These are phyloP conservation scores for Sebastiscus albofasciatus DNA, from an alignment of 2,797 vertebrate species.

Conservation along the genomic window DNA sequence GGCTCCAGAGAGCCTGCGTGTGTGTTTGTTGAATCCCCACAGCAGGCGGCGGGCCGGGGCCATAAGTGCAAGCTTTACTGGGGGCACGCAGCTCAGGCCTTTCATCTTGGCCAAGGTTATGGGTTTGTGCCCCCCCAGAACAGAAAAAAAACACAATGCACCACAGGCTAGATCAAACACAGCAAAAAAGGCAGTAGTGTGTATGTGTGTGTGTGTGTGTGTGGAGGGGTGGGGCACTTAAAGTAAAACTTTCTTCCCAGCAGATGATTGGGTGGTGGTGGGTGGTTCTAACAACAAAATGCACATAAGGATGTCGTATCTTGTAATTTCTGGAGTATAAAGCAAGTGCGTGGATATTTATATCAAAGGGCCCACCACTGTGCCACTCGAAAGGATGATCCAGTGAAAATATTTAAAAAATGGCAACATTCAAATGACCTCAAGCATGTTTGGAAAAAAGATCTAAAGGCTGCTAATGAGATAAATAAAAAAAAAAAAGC, in stretches of 20 bases:
- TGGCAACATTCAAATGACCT: not conserved
- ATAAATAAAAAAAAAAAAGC: not conserved
- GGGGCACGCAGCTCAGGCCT: conserved; percentile 63
- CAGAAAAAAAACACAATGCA: conserved; percentile 61
- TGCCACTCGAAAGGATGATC: not conserved
- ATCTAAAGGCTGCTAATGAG: conserved; percentile 21
- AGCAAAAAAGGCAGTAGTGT: conserved; percentile 12
- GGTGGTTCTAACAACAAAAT: conserved; percentile 41
- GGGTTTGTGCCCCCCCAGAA: conserved; percentile 61
- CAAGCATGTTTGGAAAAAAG: not conserved
- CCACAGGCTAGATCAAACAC: conserved; percentile 70
- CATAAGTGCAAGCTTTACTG: conserved; percentile 70
- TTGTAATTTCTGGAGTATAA: conserved; percentile 38
- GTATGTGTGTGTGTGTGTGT: not conserved
- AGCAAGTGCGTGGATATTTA: not conserved
- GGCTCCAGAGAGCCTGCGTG: conserved; percentile 69
- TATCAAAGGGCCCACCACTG: conserved; percentile 9
- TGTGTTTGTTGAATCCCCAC: conserved; percentile 66
- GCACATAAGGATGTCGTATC: conserved; percentile 3
- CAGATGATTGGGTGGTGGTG: conserved; percentile 45
- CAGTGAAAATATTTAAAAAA: not conserved
- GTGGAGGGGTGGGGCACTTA: conserved; percentile 42
- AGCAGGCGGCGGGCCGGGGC: conserved; percentile 60
- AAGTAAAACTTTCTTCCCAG: conserved; percentile 63
- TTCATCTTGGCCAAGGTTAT: conserved; percentile 77